Base-by-base conservation (phyloP, 2,888 invertebrate species). In the Philereme vetulata region DNA sequence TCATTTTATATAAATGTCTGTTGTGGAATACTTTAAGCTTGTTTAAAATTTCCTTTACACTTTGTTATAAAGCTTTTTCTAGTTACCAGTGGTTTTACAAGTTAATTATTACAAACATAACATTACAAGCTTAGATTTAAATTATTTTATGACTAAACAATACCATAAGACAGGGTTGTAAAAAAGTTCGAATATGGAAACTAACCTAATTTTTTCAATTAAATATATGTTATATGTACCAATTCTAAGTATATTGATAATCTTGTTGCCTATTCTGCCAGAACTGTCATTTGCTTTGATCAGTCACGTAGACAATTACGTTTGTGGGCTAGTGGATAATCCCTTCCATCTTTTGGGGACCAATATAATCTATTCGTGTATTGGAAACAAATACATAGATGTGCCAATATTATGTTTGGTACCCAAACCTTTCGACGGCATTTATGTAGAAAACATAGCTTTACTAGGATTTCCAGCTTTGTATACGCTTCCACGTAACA, bases 1-100 rank as follows among this genome's bases (percentile, higher is more conserved):
- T 66, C 67, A 74, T 56, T 72, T 70, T 56, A 69, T 62, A 66
- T 64, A 66, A 72, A 71, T 71, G 58, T 71, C 72, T 71, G 68
- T 63, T 65, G 44, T 54, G 43, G 65, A 71, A 64, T 66, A 66
- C 62, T 68, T 71, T 67, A 53, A 70, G 68, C 60, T 66, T 64
- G 56, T 65, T 68, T 66, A 56, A 46, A 66, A 70, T 71, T 68
- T 64, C 48, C 61, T 21, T 21, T 21, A 21, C 21, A 21, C 21
- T 21, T 21, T 21, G 21, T 21, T 21, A 21, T 4, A 38, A 38
- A 8, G 38, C 7, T 38, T 38, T 38, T 38, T 6, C 38, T 8
- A 38, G 38, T 36, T 36, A 36, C 3, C 7, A 0, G 35, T 7
- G 35, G 35, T 38, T 8, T 4, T 38, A 38, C 21, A 21, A 21